Evolutionary conservation across 37 sponge, comb jelly and placozoan species (phyloP), one percentile per base, ranked within the genome.

Genomic region (Sycon ciliatum): DNA sequence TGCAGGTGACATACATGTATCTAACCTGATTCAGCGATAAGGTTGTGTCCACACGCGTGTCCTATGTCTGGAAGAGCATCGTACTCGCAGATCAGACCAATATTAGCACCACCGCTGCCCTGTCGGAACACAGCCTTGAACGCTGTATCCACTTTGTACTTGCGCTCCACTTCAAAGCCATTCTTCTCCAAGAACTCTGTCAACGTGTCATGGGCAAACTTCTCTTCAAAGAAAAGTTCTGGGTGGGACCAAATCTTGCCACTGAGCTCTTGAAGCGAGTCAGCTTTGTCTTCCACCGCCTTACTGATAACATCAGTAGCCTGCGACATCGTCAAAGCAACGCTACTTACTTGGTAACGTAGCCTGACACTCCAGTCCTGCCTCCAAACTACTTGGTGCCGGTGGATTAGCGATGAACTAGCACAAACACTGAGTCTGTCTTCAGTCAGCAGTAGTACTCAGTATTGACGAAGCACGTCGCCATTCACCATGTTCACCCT

Each of bases 21-120:
- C 26, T 30, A 24, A 28, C 70, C 70, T 52, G 70, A 83, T 80
- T 93, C 89, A 56, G 94, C 89, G 65, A 93, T 93, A 22, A 93
- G 76, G 69, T 93, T 93, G 76, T 93, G 94, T 18, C 94, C 94
- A 65, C 94, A 93, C 28, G 94, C 94, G 53, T 93, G 94, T 3
- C 94, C 94, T 34, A 93, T 93, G 34, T 79, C 90, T 35, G 94
- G 94, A 16, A 93, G 68, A 34, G 94, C 94, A 72, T 89, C 89
- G 54, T 88, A 92, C 68, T 91, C 92, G 46, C 92, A 91, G 54
- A 88, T 74, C 64, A 93, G 74, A 38, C 79, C 81, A 55, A 89
- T 79, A 38, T 89, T 79, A 23, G 86, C 77, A 4, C 67, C 40
- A 5, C 76, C 77, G 7, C 68, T 42, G 36, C 85, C 87, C 7